These are phyloP conservation scores for Drosophila rellima DNA, from an alignment of 2,888 invertebrate genomes.

Conservation along the genomic window DNA sequence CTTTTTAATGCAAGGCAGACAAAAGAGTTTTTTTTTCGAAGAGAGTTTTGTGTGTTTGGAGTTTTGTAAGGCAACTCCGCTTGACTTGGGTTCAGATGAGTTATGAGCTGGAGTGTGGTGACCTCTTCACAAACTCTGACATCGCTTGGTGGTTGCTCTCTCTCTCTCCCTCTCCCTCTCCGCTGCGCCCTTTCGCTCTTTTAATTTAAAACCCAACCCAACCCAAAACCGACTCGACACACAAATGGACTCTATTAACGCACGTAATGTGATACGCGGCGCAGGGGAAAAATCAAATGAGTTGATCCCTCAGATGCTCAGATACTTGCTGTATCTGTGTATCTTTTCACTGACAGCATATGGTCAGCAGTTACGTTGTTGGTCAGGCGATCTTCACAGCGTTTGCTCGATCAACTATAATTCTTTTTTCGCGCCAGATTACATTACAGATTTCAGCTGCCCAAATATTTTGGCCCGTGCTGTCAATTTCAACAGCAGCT, in stretches of 20 bases:
- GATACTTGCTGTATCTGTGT: conserved; percentile 41
- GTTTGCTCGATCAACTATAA: conserved; percentile 20
- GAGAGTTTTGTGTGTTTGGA: conserved; percentile 16
- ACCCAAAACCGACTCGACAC: conserved; percentile 13
- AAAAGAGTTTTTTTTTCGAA: conserved; percentile 61
- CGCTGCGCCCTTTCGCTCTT: conserved; percentile 10
- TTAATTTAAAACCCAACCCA: conserved; percentile 28
- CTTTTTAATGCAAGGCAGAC: conserved; percentile 45
- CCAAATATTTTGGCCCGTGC: conserved; percentile 67
- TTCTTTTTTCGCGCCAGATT: conserved; percentile 7
- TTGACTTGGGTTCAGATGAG: conserved; percentile 48
- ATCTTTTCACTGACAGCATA: conserved; percentile 45
- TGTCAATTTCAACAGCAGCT: conserved; percentile 56
- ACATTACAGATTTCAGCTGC: conserved; percentile 58
- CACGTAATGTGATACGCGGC: conserved; percentile 63
- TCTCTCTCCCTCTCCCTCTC: neutral
- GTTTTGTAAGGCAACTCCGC: conserved; percentile 25
- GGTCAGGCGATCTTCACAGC: conserved; percentile 39
- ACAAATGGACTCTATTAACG: conserved; percentile 63
- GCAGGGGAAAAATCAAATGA: conserved; percentile 58
- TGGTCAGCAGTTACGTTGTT: conserved; percentile 52
- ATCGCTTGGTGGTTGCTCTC: conserved; percentile 49
- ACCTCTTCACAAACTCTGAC: conserved; percentile 48
- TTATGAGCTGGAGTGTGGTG: conserved; percentile 66
- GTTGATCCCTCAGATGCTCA: conserved; percentile 1